Base-by-base conservation (phyloP, 2,797 vertebrate genomes). In the Muscicapa striata region DNA sequence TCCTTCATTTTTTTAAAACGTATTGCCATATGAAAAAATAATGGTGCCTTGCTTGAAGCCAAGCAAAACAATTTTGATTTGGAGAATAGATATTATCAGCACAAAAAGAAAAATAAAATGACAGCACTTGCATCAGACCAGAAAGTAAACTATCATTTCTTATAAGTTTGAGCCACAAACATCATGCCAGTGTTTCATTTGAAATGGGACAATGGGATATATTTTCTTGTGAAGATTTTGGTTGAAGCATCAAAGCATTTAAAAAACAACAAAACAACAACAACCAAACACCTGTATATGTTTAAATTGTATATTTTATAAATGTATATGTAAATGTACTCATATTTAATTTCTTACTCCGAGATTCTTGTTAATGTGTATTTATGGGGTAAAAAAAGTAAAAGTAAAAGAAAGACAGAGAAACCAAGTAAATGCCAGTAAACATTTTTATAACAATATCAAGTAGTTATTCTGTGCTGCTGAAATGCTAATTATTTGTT, bases 401-500 rank as follows among this genome's bases (percentile, higher is more conserved):
- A 58, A 93, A 76, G 15, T 68, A 66, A 63, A 46, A 74, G 19
- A 83, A 38, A 69, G 10, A 66, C 7, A 61, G 5, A 64, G 62
- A 57, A 29, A 32, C 11, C 16, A 40, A 38, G 14, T 59, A 63
- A 77, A 83, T 41, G 2, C 22, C 38, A 24, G 3, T 38, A 87
- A 63, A 51, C 4, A 61, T 54, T 82, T 83, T 89, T 58, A 73
- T 20, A 51, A 10, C 10, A 91, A 30, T 79, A 84, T 89, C 45
- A 89, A 84, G 5, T 49, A 87, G 24, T 3, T 64, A 19, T 30
- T 84, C 16, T 68, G 5, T 72, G 34, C 15, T 57, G 52, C 16
- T 78, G 21, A 84, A 87, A 81, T 84, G 41, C 2, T 78, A 81
- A 84, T 72, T 63, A 52, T 62, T 61, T 84, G 10, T 79, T 86